These are phyloP conservation scores for Spinus pinus DNA, from an alignment of 2,797 vertebrate genomes.

Conservation along the genomic window DNA sequence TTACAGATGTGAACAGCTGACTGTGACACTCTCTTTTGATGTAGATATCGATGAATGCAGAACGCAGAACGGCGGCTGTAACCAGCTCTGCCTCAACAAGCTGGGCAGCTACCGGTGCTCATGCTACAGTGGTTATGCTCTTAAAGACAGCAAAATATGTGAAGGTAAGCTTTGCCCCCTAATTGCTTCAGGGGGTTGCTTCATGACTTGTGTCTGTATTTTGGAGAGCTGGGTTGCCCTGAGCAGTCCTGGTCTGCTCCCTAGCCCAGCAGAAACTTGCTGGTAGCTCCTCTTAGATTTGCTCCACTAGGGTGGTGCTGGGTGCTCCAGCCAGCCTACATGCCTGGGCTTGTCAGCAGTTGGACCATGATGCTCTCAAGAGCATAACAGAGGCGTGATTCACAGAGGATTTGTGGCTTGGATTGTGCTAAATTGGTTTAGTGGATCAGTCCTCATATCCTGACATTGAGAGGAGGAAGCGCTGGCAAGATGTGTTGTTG, in stretches of 20 bases:
- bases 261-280: neutral
- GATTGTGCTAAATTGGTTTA: neutral
- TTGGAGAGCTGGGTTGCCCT: neutral
- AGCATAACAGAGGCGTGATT: constrained; percentile 27
- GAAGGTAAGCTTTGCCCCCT: constrained; percentile 80
- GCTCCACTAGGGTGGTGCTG: neutral
- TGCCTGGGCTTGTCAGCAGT: constrained; percentile 8
- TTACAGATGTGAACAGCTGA: neutral
- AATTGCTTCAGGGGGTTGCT: neutral
- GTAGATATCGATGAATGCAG: constrained; percentile 92
- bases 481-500: neutral
- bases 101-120: constrained; percentile 90
- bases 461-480: neutral
- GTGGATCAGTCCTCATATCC: neutral
- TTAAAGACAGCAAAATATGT: constrained; percentile 79
- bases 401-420: constrained; percentile 24
- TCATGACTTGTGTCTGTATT: neutral
- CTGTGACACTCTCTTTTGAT: neutral
- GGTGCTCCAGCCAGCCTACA: neutral
- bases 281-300: neutral
- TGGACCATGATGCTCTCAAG: neutral
- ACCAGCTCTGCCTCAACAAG: constrained; percentile 88
- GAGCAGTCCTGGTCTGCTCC: neutral
- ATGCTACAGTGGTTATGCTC: constrained; percentile 86
- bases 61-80: constrained; percentile 83